phyloP scores from a whole-genome alignment of 2,113 vertebrate species.

The Leptosomus discolor region DNA sequence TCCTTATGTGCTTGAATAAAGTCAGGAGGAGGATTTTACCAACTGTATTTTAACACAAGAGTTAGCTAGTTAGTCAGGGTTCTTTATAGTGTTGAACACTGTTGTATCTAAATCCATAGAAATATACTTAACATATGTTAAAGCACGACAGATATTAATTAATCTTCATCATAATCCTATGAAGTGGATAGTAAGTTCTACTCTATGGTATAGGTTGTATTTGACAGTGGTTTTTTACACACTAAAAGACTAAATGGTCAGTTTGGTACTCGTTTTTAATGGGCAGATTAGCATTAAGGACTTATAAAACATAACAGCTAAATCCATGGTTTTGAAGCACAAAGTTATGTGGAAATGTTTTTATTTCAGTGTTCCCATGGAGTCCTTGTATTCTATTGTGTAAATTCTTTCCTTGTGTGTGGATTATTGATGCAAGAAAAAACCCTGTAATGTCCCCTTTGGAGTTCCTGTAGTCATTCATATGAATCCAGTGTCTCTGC shows the following conservation, averaged over 20 bases:
- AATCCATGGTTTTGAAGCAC: not conserved
- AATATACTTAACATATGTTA: not conserved
- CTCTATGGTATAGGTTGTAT: not conserved
- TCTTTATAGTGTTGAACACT: not conserved
- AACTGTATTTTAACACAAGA: not conserved
- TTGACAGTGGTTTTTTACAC: not conserved
- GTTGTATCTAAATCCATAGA: not conserved
- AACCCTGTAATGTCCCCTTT: not conserved
- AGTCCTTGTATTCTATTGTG: not conserved
- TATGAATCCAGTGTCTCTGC: not conserved
- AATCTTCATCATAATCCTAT: not conserved
- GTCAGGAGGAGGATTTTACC: not conserved
- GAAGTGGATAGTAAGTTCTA: not conserved
- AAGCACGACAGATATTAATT: not conserved
- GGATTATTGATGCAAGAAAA: not conserved
- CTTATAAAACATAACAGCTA: not conserved
- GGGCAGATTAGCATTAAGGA: not conserved
- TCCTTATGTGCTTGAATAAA: not conserved
- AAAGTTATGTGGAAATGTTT: not conserved
- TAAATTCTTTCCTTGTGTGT: slow-evolving; percentile 5
- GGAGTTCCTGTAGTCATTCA: not conserved
- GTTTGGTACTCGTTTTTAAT: not conserved
- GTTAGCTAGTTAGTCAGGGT: not conserved
- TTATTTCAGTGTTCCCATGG: not conserved
- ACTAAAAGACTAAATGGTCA: not conserved